phyloP scores from a whole-genome alignment of 2,113 vertebrate species.

The Turdus rufiventris region DNA sequence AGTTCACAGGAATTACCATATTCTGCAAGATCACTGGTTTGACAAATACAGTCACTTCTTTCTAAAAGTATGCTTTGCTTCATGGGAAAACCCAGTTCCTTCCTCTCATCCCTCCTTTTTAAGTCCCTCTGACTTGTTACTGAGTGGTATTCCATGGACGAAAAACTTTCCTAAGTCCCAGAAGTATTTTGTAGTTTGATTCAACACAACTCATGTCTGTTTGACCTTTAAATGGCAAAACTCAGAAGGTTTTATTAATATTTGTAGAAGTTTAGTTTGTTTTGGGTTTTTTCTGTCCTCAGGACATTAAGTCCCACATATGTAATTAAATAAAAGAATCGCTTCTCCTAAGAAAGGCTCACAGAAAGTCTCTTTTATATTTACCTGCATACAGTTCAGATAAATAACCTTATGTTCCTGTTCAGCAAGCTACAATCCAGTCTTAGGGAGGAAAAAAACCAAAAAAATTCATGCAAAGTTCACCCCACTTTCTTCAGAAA shows the following conservation, averaged over 20 bases:
- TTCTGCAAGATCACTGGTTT: background rate
- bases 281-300: background rate
- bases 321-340: background rate
- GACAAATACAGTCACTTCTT: background rate
- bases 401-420: background rate
- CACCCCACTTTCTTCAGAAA: background rate
- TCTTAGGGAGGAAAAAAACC: background rate
- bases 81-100: background rate
- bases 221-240: slow-evolving; percentile 36
- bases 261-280: background rate
- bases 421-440: background rate
- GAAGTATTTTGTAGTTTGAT: background rate
- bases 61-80: background rate
- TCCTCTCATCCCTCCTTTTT: background rate
- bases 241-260: slow-evolving; percentile 1
- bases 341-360: background rate
- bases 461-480: background rate
- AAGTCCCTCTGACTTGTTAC: background rate
- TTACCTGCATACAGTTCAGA: background rate
- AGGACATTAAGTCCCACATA: background rate
- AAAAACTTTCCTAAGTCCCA: background rate
- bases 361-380: background rate
- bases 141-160: background rate
- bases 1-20: background rate
- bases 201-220: background rate